Evolutionary conservation across 2,113 vertebrate genomes (phyloP), one percentile per base, ranked within the genome.

Genomic region (Lepus timidus): DNA sequence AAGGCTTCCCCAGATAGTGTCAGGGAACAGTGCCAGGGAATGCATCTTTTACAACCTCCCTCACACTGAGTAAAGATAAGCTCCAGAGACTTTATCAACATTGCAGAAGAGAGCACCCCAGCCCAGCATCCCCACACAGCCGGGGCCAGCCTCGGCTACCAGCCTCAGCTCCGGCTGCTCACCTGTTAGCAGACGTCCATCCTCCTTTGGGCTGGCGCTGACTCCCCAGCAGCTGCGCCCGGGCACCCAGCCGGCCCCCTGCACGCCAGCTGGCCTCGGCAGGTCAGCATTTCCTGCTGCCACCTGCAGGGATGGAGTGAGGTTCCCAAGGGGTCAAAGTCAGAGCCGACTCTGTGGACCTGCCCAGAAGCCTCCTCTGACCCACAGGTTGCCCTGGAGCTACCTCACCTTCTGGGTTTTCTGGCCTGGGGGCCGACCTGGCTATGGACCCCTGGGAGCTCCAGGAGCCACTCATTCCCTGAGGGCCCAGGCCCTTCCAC

Each of bases 1-100:
- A 49, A 61, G 49, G 58, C 81, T 27, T 71, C 75, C 89, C 51
- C 67, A 27, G 75, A 58, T 8, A 14, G 27, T 27, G 36, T 31
- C 9, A 76, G 51, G 79, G 80, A 33, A 39, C 14, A 10, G 36
- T 64, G 89, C 89, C 81, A 79, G 64, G 70, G 95, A 93, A 76
- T 67, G 88, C 93, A 44, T 65, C n/a, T 44, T 52, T 89, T 86
- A 65, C 44, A 85, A 65, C n/a, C 27, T 82, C 74, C 75, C 55
- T 64, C 62, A 29, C 62, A 61, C 4, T 58, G 51, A 52, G 61
- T 36, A 36, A 74, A 84, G 31, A 55, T 80, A 62, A 91, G 75
- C 52, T 68, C 31, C 52, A 61, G 75, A 93, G 90, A 93, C 51
- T 51, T 55, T 83, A 68, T 89, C 65, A 83, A 9, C 8, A 2